These are phyloP conservation scores for Pluvianellus socialis DNA, from an alignment of 2,113 vertebrate genomes.

Conservation along the genomic window DNA sequence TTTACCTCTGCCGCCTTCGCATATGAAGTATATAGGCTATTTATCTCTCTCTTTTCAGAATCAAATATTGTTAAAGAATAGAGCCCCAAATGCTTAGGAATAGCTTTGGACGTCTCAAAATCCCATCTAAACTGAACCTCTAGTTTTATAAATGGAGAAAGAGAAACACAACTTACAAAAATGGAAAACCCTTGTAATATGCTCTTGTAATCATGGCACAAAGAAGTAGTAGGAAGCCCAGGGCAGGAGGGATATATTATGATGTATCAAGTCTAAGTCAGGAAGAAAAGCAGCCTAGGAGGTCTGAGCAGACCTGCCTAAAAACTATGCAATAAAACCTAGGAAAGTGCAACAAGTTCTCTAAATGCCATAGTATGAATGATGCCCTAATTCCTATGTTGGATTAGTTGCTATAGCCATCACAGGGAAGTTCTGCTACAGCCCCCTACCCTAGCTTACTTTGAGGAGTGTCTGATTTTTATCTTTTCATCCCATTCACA, in stretches of 20 bases:
- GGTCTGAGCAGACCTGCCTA: background rate
- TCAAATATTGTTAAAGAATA: background rate
- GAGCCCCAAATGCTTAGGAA: background rate
- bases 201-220: background rate
- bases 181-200: background rate
- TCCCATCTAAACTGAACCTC: background rate
- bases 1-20: background rate
- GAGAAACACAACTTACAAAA: background rate
- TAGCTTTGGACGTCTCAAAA: background rate
- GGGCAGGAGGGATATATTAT: background rate
- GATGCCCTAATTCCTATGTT: constrained; percentile 8
- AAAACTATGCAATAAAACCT: background rate
- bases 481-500: constrained; percentile 52
- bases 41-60: background rate
- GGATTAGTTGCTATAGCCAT: background rate
- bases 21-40: background rate
- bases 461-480: constrained; percentile 32
- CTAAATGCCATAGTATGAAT: background rate
- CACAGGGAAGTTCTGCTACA: constrained; percentile 20
- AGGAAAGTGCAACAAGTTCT: background rate
- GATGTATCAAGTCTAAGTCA: background rate
- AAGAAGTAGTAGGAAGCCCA: background rate
- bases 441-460: background rate
- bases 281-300: constrained; percentile 37
- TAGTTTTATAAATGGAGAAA: background rate